phyloP scores from a whole-genome alignment of 2,888 invertebrate genomes.

The Saturnia pavonia region DNA sequence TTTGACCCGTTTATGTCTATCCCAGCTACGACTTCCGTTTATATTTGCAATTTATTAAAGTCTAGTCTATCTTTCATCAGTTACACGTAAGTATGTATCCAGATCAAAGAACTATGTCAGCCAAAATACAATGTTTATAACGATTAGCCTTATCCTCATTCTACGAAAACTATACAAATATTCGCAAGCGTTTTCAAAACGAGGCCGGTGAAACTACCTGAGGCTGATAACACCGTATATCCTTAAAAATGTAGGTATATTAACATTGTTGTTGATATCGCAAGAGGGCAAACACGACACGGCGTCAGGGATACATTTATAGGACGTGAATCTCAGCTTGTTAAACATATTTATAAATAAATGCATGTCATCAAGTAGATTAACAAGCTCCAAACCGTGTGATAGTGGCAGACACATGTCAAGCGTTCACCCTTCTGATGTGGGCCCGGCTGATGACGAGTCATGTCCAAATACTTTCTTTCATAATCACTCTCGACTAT shows the following conservation, averaged over 20 bases:
- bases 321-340: constrained; percentile 38
- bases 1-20: neutral
- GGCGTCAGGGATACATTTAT: constrained; percentile 33
- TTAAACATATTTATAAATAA: constrained; percentile 44
- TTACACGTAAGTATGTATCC: neutral
- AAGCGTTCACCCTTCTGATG: constrained; percentile 45
- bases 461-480: constrained; percentile 23
- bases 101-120: constrained; percentile 12
- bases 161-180: constrained; percentile 26
- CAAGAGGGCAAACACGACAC: constrained; percentile 43
- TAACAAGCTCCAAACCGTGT: constrained; percentile 47
- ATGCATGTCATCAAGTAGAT: constrained; percentile 46
- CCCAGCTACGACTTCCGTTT: neutral
- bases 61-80: neutral
- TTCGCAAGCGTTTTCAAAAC: constrained; percentile 39
- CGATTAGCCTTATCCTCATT: constrained; percentile 20
- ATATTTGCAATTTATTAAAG: constrained; percentile 3
- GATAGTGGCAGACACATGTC: constrained; percentile 44
- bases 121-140: constrained; percentile 9
- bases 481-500: constrained; percentile 22
- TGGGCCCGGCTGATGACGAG: constrained; percentile 42
- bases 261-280: constrained; percentile 48
- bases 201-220: constrained; percentile 71
- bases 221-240: constrained; percentile 61
- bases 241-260: constrained; percentile 55